Evolutionary conservation across 2,797 vertebrate species (phyloP).

Genomic region (Microctenopoma lineatum): DNA sequence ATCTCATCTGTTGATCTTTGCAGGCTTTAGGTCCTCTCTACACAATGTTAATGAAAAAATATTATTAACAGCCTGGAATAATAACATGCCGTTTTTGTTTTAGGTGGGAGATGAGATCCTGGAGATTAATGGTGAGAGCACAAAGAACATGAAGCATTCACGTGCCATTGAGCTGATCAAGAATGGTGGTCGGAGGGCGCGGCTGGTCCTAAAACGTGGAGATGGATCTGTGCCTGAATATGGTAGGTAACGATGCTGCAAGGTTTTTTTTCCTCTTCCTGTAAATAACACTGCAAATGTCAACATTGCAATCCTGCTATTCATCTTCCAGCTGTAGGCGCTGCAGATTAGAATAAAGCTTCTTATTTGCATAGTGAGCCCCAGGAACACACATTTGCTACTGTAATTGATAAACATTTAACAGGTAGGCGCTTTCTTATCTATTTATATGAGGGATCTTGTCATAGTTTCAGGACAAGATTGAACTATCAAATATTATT

Average conservation of each 20-base stretch:
- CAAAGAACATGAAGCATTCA: slow-evolving; percentile 99
- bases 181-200: slow-evolving; percentile 94
- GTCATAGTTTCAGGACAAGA: slow-evolving; percentile 15
- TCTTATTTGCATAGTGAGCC: slow-evolving; percentile 17
- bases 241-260: slow-evolving; percentile 88
- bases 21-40: background rate
- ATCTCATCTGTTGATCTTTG: background rate
- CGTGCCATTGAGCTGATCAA: slow-evolving; percentile 99
- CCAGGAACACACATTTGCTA: background rate
- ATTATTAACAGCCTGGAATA: slow-evolving; percentile 6
- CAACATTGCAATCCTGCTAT: background rate
- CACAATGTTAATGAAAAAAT: background rate
- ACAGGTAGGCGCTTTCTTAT: slow-evolving; percentile 12
- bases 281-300: slow-evolving; percentile 24
- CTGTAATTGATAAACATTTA: slow-evolving; percentile 19
- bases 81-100: slow-evolving; percentile 21
- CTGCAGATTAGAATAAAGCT: slow-evolving; percentile 13
- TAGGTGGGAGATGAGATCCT: slow-evolving; percentile 99
- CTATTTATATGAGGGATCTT: slow-evolving; percentile 8
- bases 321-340: background rate
- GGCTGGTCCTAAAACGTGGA: slow-evolving; percentile 96
- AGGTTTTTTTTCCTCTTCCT: background rate
- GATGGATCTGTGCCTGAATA: slow-evolving; percentile 99
- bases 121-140: slow-evolving; percentile 98
- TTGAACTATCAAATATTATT: slow-evolving; percentile 17